Percentiles rank a stretch among this genome's conserved stretches.
Evolutionary conservation across 1,140 invertebrate species (phyloP).

Genomic region (Drosophila guanche): DNA sequence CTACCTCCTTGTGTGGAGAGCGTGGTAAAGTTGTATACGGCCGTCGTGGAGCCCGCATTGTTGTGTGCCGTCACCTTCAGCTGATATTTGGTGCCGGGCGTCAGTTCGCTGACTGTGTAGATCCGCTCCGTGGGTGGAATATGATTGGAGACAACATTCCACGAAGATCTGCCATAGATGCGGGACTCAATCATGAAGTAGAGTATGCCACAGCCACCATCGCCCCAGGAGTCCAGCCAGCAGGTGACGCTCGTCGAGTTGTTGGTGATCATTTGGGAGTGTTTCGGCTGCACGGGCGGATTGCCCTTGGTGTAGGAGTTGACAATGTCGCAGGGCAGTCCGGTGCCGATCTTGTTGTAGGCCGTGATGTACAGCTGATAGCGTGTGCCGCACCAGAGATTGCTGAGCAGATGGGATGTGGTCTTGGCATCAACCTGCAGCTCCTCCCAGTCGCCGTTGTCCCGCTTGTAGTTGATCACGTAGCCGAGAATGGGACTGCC

Average conservation of each 20-base stretch:
- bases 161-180: conserved; percentile 84
- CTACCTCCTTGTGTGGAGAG: conserved; percentile 89
- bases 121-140: conserved; percentile 90
- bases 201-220: conserved; percentile 94
- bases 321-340: conserved; percentile 93
- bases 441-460: conserved; percentile 94
- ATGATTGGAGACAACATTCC: conserved; percentile 90
- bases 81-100: conserved; percentile 93
- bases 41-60: conserved; percentile 94
- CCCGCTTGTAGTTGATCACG: conserved; percentile 94
- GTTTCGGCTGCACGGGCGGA: conserved; percentile 91
- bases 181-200: conserved; percentile 92
- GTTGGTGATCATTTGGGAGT: conserved; percentile 92
- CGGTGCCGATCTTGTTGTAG: conserved; percentile 94
- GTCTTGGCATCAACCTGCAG: conserved; percentile 91
- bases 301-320: conserved; percentile 93
- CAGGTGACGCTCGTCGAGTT: conserved; percentile 95
- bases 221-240: conserved; percentile 94
- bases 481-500: conserved; percentile 91
- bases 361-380: conserved; percentile 95
- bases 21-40: conserved; percentile 94
- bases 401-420: conserved; percentile 90
- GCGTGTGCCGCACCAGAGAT: conserved; percentile 93
- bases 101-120: conserved; percentile 91
- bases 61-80: conserved; percentile 95